phyloP scores from a whole-genome alignment of 2,888 invertebrate genomes.

The Noctua comes region DNA sequence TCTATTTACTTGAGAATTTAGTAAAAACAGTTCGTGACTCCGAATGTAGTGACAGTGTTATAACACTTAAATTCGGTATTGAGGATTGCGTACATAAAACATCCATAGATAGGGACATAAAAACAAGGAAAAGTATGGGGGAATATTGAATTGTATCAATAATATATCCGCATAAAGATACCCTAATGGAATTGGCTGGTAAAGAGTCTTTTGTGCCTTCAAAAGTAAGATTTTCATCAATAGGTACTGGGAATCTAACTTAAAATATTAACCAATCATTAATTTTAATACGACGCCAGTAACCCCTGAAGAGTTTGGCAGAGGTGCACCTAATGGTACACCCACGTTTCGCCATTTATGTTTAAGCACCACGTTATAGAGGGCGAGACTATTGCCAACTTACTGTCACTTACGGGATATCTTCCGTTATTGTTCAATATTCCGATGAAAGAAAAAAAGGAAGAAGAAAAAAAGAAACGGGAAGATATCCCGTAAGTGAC shows the following conservation, averaged over 20 bases:
- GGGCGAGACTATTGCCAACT: not conserved
- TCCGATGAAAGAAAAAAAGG: too few relatives aligned
- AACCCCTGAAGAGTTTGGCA: not conserved
- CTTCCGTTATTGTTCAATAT: too few relatives aligned
- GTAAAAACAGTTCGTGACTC: slow-evolving; percentile 68
- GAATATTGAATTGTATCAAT: slow-evolving; percentile 31
- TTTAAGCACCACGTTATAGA: not conserved
- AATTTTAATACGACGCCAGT: not conserved
- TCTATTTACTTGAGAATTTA: slow-evolving; percentile 67
- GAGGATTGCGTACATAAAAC: slow-evolving; percentile 33
- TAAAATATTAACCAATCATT: not conserved
- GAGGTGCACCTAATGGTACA: not conserved
- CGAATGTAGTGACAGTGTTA: slow-evolving; percentile 66
- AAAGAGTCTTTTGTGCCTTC: not conserved
- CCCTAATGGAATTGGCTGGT: slow-evolving; percentile 30
- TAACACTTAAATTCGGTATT: slow-evolving; percentile 52
- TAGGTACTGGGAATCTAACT: not conserved
- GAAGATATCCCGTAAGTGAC: too few relatives aligned
- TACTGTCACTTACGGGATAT: too few relatives aligned
- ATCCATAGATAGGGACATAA: slow-evolving; percentile 23
- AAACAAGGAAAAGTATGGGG: slow-evolving; percentile 34
- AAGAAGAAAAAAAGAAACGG: too few relatives aligned
- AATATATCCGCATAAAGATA: slow-evolving; percentile 21
- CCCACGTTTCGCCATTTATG: not conserved
- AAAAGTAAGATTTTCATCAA: not conserved